These are phyloP conservation scores for Platichthys stellatus DNA, from an alignment of 2,113 vertebrate species.

Conservation along the genomic window DNA sequence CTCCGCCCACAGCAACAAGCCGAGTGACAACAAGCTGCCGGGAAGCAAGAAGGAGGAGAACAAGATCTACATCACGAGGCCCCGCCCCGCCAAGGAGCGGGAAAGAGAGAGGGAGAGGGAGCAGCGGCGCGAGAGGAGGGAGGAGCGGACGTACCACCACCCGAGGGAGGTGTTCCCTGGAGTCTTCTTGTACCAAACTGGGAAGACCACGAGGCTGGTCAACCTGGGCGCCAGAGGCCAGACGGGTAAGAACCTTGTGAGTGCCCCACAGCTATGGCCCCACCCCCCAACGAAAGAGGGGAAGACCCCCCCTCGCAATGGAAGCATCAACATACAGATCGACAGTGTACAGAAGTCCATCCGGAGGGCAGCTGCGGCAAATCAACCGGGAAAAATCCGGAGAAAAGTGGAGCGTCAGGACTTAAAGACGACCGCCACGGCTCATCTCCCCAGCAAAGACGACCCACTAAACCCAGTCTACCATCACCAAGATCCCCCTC, in stretches of 20 bases:
- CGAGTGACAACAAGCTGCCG: conserved; percentile 30
- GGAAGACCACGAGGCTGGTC: conserved; percentile 83
- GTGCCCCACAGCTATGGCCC: conserved; percentile 75
- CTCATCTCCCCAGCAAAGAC: conserved; percentile 30
- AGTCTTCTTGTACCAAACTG: conserved; percentile 87
- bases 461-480: conserved; percentile 44
- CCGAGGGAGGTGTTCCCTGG: conserved; percentile 85
- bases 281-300: conserved; percentile 68
- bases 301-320: conserved; percentile 63
- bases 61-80: conserved; percentile 93
- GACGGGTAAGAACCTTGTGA: conserved; percentile 63
- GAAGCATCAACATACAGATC: conserved; percentile 71
- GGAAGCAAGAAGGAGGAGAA: conserved; percentile 76
- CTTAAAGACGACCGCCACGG: conserved; percentile 23
- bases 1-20: conserved; percentile 72
- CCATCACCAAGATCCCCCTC: conserved; percentile 18
- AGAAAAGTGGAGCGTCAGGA: conserved; percentile 34
- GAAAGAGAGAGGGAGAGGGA: conserved; percentile 45
- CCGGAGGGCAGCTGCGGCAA: conserved; percentile 60
- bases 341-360: conserved; percentile 51
- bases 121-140: conserved; percentile 67
- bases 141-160: conserved; percentile 69
- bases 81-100: conserved; percentile 79
- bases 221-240: conserved; percentile 80
- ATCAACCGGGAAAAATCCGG: conserved; percentile 45